Evolutionary conservation across 2,797 vertebrate species (phyloP), one percentile per base, ranked within the genome.

Genomic region (Glyptemys insculpta): DNA sequence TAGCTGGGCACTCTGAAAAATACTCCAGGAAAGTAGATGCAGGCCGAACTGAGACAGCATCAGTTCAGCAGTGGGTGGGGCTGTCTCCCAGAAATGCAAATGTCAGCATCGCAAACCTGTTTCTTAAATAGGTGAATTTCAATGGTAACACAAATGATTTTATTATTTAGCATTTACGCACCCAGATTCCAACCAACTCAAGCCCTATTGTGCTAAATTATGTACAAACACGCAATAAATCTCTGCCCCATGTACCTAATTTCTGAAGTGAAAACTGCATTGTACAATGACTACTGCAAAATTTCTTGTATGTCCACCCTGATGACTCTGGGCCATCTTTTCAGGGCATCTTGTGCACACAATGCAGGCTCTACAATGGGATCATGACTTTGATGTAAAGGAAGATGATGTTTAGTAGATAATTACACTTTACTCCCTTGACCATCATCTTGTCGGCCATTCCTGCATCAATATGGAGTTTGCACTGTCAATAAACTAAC

Each of bases 361-460:
- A 3, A 31, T 1, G 21, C 34, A 79, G 78, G 19, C 1, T 34
- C 1, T 15, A 0, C 4, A 5, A 9, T 23, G 56, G 50, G 34
- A 18, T 1, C 5, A 0, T 10, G 54, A n/a, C 79, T 92, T 21
- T 7, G 87, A 44, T 50, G 79, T 4, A 23, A 74, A 1, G 1
- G 41, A 2, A 4, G 78, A 5, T 50, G 56, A 68, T 16, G 0
- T 29, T 68, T 6, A 7, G 41, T 19, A 18, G 76, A 16, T 49
- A 16, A 9, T n/a, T 18, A 56, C 4, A 0, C 31, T 11, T 80
- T 4, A 3, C 52, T 18, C 47, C 44, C 52, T 11, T 0, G 47
- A 14, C 83, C 50, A 6, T n/a, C 7, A 47, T 0, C 68, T 74
- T 41, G 0, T 1, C 1, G 8, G 68, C n/a, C 16, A 1, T 23